Base-by-base conservation (phyloP, 2,113 vertebrate species). In the Leptobrachium ailaonicum region DNA sequence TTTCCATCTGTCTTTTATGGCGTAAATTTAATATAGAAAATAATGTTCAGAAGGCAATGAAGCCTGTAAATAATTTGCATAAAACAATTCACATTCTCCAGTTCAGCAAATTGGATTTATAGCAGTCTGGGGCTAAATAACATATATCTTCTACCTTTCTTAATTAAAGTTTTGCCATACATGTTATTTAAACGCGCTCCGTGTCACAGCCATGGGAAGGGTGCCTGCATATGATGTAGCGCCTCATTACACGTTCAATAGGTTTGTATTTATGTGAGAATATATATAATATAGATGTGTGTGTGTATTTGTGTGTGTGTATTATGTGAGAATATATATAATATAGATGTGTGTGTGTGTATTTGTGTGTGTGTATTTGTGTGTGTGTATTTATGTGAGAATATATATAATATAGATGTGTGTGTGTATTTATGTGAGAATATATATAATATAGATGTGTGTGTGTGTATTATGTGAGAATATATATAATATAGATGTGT, bases 161-260 rank as follows among this genome's bases (percentile, higher is more conserved):
- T 77, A 77, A 77, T 77, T 77, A 77, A 77, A 77, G 66, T 77
- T 77, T 70, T 71, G 76, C 67, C 69, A 73, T 73, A 73, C 69
- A 80, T 72, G 71, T 43, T 53, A 73, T 73, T 66, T 44, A 54
- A 73, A 73, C 70, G 66, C n/a, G 8, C 43, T 32, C 58, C 4
- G 70, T 53, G 32, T 54, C n/a, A 50, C 12, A 69, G 53, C 44
- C 41, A 73, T 73, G 41, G 2, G 58, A 50, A 62, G 73, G 41
- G 56, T 75, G 41, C 67, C 45, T 72, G 69, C 67, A 72, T 44
- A 66, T 72, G 68, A 72, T 73, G 42, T 79, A 79, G 41, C 45
- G 44, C 77, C 60, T 79, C 71, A 73, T 79, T 79, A 72, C 69
- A 47, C 7, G 40, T 47, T 45, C 12, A 7, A 60, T 6, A 10